A percentile compares a stretch with the other conserved stretches of the same genome.
These are phyloP conservation scores for Microctenopoma stevenorrisi DNA, from an alignment of 2,797 vertebrate genomes.

Conservation along the genomic window DNA sequence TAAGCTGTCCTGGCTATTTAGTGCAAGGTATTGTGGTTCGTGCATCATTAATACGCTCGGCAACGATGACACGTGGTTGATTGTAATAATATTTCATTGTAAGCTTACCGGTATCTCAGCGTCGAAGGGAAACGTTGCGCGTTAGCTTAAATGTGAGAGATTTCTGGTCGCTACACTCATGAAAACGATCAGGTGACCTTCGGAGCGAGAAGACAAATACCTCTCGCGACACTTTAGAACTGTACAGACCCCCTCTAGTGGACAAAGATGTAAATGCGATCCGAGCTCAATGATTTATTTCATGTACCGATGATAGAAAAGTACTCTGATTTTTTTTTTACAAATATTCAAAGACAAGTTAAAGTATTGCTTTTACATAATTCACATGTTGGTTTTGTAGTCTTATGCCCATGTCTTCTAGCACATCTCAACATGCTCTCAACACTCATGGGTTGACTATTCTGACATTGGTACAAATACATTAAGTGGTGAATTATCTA, in stretches of 20 bases:
- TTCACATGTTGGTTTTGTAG: no score
- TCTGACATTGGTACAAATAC: no score
- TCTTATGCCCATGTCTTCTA: no score
- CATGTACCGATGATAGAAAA: no score
- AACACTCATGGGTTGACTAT: no score
- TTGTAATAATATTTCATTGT: background rate
- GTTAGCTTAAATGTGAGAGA: conserved; percentile 18
- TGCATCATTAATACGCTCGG: fast-evolving
- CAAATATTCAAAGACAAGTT: no score
- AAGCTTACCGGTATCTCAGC: conserved; percentile 32
- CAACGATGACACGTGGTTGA: background rate
- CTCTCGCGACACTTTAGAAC: conserved; percentile 67
- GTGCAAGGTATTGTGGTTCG: background rate
- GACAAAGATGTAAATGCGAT: background rate
- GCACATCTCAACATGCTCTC: no score
- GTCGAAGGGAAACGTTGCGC: conserved; percentile 10
- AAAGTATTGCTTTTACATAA: no score
- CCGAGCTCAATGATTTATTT: no score
- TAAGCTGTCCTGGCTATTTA: background rate
- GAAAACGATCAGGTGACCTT: conserved; percentile 74
- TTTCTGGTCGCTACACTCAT: conserved; percentile 13
- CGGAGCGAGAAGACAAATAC: background rate
- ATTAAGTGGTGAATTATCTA: no score
- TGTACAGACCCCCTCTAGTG: background rate
- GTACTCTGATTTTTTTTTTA: no score